phyloP scores from a whole-genome alignment of 2,113 vertebrate species.

The Monopterus albus region DNA sequence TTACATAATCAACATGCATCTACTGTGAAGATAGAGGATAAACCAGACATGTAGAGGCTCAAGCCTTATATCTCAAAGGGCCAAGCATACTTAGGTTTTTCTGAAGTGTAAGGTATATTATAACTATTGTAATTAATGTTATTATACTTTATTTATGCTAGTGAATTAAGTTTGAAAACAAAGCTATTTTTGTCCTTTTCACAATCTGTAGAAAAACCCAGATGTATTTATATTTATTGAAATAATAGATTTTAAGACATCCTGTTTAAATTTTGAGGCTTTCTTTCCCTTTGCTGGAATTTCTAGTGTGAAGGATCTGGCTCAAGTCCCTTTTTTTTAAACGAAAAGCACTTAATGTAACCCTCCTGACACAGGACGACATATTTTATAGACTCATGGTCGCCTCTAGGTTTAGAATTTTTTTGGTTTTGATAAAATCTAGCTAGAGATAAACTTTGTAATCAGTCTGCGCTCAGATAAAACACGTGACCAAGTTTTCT shows the following conservation, averaged over 20 bases:
- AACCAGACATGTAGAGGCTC: constrained; percentile 30
- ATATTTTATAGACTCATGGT: constrained; percentile 11
- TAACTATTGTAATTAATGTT: constrained; percentile 56
- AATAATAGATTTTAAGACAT: constrained; percentile 45
- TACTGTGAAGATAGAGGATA: constrained; percentile 45
- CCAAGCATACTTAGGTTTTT: constrained; percentile 26
- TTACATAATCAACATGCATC: constrained; percentile 30
- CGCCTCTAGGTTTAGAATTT: no score
- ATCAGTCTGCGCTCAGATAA: constrained; percentile 36
- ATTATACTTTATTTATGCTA: constrained; percentile 72
- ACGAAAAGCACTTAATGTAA: constrained; percentile 50
- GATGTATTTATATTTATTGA: constrained; percentile 81
- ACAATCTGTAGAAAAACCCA: constrained; percentile 61
- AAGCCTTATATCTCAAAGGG: constrained; percentile 56
- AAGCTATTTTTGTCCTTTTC: constrained; percentile 76
- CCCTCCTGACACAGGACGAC: constrained; percentile 1
- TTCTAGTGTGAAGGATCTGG: background rate
- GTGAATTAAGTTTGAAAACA: constrained; percentile 64
- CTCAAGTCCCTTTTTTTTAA: constrained; percentile 7
- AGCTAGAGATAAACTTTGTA: constrained; percentile 38
- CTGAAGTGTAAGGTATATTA: constrained; percentile 36
- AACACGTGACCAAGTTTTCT: background rate
- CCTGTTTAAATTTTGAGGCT: constrained; percentile 17
- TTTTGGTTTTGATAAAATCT: constrained; percentile 23
- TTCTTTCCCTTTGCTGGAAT: background rate